These are phyloP conservation scores for Enteromius trimaculatus DNA, from an alignment of 2,797 vertebrate species.

Conservation along the genomic window DNA sequence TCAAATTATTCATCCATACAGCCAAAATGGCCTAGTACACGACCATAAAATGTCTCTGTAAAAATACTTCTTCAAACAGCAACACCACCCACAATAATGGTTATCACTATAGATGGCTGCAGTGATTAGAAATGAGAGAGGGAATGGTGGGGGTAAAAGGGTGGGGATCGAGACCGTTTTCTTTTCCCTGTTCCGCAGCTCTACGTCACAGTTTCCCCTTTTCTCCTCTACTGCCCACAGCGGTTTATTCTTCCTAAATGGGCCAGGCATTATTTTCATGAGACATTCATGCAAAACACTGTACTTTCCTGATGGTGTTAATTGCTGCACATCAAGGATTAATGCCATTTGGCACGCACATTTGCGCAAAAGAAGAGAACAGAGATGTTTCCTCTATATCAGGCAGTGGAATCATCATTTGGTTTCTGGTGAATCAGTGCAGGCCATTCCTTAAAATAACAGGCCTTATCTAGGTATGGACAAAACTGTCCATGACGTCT, in stretches of 20 bases:
- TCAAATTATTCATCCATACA: not conserved
- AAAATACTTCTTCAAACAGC: conserved; percentile 40
- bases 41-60: not conserved
- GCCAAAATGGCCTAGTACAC: not conserved
- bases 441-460: conserved; percentile 6
- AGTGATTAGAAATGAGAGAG: conserved; percentile 38
- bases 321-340: conserved; percentile 32
- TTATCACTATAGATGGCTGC: conserved; percentile 20
- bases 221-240: conserved; percentile 28
- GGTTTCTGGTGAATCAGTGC: conserved; percentile 10
- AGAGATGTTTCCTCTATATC: conserved; percentile 12
- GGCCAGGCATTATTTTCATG: conserved; percentile 41
- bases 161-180: not conserved
- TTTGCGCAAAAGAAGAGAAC: not conserved
- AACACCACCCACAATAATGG: conserved; percentile 28
- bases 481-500: not conserved
- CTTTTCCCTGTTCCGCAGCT: conserved; percentile 46
- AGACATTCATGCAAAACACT: conserved; percentile 51
- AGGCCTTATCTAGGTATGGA: not conserved
- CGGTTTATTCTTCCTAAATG: conserved; percentile 24
- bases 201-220: conserved; percentile 35
- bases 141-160: not conserved
- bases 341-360: not conserved
- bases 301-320: conserved; percentile 47
- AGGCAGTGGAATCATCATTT: not conserved